These are phyloP conservation scores for Hecatera dysodea DNA, from an alignment of 2,888 invertebrate genomes.

Conservation along the genomic window DNA sequence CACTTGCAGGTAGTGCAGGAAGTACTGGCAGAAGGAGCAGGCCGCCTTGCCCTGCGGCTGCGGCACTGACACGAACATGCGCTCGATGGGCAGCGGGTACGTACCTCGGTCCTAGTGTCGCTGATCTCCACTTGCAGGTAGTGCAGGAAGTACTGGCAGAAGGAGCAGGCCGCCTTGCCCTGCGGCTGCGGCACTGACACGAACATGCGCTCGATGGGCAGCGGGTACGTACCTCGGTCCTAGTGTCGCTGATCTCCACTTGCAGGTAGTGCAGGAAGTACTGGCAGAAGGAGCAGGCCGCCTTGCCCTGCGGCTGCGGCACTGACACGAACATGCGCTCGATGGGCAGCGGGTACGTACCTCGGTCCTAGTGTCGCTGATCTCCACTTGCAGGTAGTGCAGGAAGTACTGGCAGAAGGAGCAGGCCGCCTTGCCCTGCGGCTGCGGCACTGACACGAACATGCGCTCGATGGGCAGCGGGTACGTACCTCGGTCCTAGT, in stretches of 20 bases:
- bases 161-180: slow-evolving; percentile 92
- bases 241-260: slow-evolving; percentile 92
- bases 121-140: slow-evolving; percentile 94
- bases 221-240: slow-evolving; percentile 76
- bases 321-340: slow-evolving; percentile 81
- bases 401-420: slow-evolving; percentile 95
- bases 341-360: neutral
- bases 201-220: slow-evolving; percentile 89
- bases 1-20: slow-evolving; percentile 95
- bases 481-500: slow-evolving; percentile 90
- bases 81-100: slow-evolving; percentile 87
- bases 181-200: slow-evolving; percentile 69
- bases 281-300: slow-evolving; percentile 94
- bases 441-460: slow-evolving; percentile 74
- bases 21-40: slow-evolving; percentile 84
- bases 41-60: slow-evolving; percentile 80
- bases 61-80: slow-evolving; percentile 81
- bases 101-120: slow-evolving; percentile 91
- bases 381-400: slow-evolving; percentile 94
- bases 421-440: slow-evolving; percentile 90
- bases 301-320: slow-evolving; percentile 75
- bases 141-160: slow-evolving; percentile 96
- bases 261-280: slow-evolving; percentile 95
- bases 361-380: slow-evolving; percentile 93
- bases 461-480: slow-evolving; percentile 89